Evolutionary conservation across 2,797 vertebrate species (phyloP), one percentile per base, ranked within the genome.

Genomic region (Characodon lateralis): DNA sequence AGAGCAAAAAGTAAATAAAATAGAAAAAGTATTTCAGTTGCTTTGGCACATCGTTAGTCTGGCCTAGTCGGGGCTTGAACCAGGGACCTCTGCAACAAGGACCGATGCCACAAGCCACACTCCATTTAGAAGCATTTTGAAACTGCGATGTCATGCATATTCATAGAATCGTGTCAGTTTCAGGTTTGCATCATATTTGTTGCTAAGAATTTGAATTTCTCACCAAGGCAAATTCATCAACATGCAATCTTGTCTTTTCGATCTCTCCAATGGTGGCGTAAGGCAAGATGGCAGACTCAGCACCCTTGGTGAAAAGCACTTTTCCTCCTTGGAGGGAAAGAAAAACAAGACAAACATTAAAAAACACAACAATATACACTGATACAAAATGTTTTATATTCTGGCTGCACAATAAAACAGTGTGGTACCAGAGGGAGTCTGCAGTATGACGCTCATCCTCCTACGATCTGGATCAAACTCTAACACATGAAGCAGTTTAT

Each of bases 201-300:
- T 26, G 59, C 2, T 5, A 61, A n/a, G n/a, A 48, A 46, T 2
- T 24, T 6, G 26, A 71, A 41, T 72, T 16, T 73, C 96, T 96
- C 88, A 99, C 98, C 96, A 98, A 92, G 83, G 98, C 98, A 92
- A 99, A 99, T 87, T 99, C 97, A 88, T 99, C 98, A 59, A 99
- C 98, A 0, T 99, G 98, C 71, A 97, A 74, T 89, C 97, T 96
- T 0, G 97, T 99, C 95, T 98, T 98, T 77, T 98, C 96, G 79
- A 99, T 95, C 93, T 98, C 98, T 72, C 98, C 98, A 58, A 95
- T 95, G 81, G 93, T 96, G 71, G 95, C 87, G 50, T 96, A 95
- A 76, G 98, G 98, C 83, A 99, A 95, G 90, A 99, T 91, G 73
- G 97, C 96, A 10, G 98, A 99, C 87, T 99, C 98, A 3, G 98